These are phyloP conservation scores for Phallusia fumigata DNA, from an alignment of 23 tunicate genomes.

Conservation along the genomic window DNA sequence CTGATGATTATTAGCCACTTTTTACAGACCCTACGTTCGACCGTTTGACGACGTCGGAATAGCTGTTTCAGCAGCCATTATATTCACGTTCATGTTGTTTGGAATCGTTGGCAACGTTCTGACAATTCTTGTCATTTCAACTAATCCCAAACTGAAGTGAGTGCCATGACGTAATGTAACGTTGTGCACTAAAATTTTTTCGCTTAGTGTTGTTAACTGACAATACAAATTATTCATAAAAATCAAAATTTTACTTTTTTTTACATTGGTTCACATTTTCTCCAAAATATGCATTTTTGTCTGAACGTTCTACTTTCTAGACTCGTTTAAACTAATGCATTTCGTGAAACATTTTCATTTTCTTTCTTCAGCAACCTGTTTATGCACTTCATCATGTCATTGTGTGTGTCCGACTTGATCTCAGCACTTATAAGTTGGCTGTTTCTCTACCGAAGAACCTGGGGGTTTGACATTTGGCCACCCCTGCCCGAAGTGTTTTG, in stretches of 20 bases:
- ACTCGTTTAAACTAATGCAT: too few relatives aligned
- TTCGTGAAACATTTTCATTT: too few relatives aligned
- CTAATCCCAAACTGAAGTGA: conserved; percentile 16
- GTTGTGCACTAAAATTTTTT: too few relatives aligned
- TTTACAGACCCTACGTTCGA: conserved; percentile 29
- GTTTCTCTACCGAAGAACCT: conserved; percentile 72
- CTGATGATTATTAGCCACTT: not conserved
- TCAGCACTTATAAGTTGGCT: conserved; percentile 70
- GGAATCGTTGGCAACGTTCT: conserved; percentile 32
- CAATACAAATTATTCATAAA: too few relatives aligned
- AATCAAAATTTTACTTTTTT: too few relatives aligned
- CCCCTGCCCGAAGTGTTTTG: conserved; percentile 53
- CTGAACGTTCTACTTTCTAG: too few relatives aligned
- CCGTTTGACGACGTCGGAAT: conserved; percentile 41
- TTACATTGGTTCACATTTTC: too few relatives aligned
- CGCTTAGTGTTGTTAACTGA: too few relatives aligned
- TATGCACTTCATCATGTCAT: conserved; percentile 52
- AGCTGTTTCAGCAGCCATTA: conserved; percentile 30
- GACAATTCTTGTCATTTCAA: conserved; percentile 36
- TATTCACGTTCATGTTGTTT: conserved; percentile 39
- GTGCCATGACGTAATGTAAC: not conserved
- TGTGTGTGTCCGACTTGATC: conserved; percentile 59
- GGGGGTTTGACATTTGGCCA: conserved; percentile 66
- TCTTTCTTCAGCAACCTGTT: conserved; percentile 24
- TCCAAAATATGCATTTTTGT: too few relatives aligned